phyloP scores from a whole-genome alignment of 1,140 invertebrate species.

The Sitophilus oryzae region DNA sequence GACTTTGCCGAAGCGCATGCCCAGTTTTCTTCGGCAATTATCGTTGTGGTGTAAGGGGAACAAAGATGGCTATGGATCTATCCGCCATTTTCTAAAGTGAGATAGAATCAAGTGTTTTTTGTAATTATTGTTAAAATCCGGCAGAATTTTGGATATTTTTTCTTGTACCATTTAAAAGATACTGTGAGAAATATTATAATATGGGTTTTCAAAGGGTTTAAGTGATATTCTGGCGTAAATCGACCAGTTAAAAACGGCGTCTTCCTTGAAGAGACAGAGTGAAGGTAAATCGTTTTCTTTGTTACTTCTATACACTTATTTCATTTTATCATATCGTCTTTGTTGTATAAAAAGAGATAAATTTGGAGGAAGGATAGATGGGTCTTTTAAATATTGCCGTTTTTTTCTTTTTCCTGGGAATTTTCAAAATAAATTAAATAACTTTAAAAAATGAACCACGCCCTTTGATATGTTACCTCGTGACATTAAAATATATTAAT shows the following conservation, averaged over 20 bases:
- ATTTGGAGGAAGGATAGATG: slow-evolving; percentile 33
- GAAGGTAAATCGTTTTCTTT: slow-evolving; percentile 43
- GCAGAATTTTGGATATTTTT: slow-evolving; percentile 25
- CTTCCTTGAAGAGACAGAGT: slow-evolving; percentile 26
- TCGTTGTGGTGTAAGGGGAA: slow-evolving; percentile 30
- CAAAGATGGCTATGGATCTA: slow-evolving; percentile 45
- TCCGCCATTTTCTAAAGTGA: slow-evolving; percentile 47
- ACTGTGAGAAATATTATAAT: neutral
- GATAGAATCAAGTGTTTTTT: slow-evolving; percentile 42
- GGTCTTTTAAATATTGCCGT: slow-evolving; percentile 12
- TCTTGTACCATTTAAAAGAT: slow-evolving; percentile 5
- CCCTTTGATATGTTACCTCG: slow-evolving; percentile 6
- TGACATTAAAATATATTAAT: slow-evolving; percentile 1
- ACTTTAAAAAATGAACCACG: neutral
- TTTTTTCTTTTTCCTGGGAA: slow-evolving; percentile 2
- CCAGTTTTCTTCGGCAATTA: neutral
- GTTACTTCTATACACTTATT: slow-evolving; percentile 43
- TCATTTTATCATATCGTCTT: slow-evolving; percentile 43
- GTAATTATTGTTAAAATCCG: slow-evolving; percentile 30
- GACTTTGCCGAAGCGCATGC: slow-evolving; percentile 11
- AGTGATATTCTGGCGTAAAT: slow-evolving; percentile 21
- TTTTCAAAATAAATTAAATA: slow-evolving; percentile 7
- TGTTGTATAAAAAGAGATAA: slow-evolving; percentile 43
- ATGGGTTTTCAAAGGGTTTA: slow-evolving; percentile 17
- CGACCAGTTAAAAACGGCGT: slow-evolving; percentile 8